Conservation (phyloP, 2,113 vertebrate species). For the Etheostoma cragini region DNA sequence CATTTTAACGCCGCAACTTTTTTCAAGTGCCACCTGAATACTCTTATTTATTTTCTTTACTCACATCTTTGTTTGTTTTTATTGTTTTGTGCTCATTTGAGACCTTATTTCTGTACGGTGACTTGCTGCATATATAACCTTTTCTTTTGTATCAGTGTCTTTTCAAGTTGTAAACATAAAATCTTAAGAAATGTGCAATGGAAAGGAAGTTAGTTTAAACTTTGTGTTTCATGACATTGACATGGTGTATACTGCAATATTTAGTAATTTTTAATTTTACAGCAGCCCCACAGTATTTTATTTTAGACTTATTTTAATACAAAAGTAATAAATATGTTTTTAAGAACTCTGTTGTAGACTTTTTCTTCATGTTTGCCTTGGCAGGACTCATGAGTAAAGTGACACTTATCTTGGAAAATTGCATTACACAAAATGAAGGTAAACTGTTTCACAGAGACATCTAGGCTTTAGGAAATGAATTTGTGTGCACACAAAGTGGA, state of each 20-base stretch:
- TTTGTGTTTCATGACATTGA: slow-evolving; percentile 7
- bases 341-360: background rate
- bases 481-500: too few species aligned
- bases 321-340: background rate
- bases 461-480: too few species aligned
- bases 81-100: background rate
- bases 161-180: background rate
- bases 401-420: background rate
- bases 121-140: background rate
- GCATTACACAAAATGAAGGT: background rate
- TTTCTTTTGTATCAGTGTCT: background rate
- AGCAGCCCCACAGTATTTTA: background rate
- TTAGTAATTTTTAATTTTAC: background rate
- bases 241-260: background rate
- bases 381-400: background rate
- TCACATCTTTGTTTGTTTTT: background rate
- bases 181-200: too few species aligned
- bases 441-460: too few species aligned
- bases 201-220: background rate
- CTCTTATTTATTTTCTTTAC: background rate
- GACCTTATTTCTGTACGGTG: background rate
- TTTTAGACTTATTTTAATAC: background rate
- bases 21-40: background rate
- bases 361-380: background rate
- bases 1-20: background rate